Base-by-base conservation (phyloP, 2,797 vertebrate genomes). In the Tympanoctomys barrerae region DNA sequence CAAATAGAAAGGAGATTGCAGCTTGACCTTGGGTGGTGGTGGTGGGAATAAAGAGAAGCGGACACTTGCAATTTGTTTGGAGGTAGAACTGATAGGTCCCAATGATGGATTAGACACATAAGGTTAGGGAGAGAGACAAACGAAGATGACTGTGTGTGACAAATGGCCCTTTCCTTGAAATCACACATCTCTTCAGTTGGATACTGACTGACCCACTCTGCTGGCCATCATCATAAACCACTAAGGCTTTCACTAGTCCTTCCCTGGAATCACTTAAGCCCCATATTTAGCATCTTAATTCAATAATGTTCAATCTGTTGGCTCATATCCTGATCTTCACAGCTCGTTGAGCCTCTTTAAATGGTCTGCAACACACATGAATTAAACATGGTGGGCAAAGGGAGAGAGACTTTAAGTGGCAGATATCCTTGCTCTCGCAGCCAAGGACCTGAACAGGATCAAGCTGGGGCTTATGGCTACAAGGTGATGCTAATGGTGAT, bases 281-380 rank as follows among this genome's bases (percentile, higher is more conserved):
- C 94, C 85, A 89, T 78, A 87, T 87, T 97, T 96, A 97, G 95
- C 93, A 94, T 92, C 94, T 95, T 97, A 97, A 97, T 95, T 97
- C 94, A 94, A 96, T 97, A 94, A 94, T 90, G 95, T 96, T 83
- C 80, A 83, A 86, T 94, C 87, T 96, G 92, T 90, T 73, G 71
- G 93, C 87, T 96, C 95, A 78, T 94, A 96, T 86, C 95, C 93
- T 82, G 78, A 96, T 98, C 96, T 97, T 97, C 96, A 97, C 94
- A 96, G 85, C 94, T 95, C 97, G 93, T 71, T 91, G 96, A 94
- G 64, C 78, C 78, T 88, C 71, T 96, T 96, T 96, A 95, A 97
- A 81, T 94, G 96, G 85, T 75, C 93, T 86, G n/a, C 82, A 96
- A 93, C 86, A 89, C 84, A 86, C 61, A 97, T 96, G 97, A 97